A percentile compares a stretch with the other conserved stretches of the same genome.
Evolutionary conservation across 2,113 vertebrate species (phyloP).

Genomic region (Heterocephalus glaber): DNA sequence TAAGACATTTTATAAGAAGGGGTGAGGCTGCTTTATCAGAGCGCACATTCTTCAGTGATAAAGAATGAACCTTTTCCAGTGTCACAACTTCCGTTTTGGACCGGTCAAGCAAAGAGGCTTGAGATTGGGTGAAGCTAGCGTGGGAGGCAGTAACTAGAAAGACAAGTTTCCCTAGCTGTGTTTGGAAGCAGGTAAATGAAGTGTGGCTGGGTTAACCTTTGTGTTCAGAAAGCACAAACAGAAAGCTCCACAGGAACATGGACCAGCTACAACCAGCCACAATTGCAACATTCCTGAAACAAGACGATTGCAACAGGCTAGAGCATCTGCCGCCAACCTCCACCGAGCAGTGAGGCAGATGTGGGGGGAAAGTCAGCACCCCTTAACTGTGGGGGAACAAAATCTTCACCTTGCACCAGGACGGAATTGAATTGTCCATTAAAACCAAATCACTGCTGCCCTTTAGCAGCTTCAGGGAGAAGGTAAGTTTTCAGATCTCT

Average conservation of each 20-base stretch:
- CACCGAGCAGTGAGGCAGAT: fast-evolving
- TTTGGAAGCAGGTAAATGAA: background rate
- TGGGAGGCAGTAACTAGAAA: background rate
- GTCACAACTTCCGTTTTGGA: too few species aligned
- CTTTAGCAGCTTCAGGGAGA: background rate
- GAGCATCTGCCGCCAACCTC: background rate
- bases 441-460: background rate
- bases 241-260: too few species aligned
- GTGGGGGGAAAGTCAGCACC: background rate
- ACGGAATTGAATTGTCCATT: background rate
- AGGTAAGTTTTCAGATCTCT: background rate
- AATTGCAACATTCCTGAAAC: background rate
- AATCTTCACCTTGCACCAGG: background rate
- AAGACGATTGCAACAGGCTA: background rate
- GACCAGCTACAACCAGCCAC: background rate
- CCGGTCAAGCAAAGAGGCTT: background rate
- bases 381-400: background rate
- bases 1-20: background rate
- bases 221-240: background rate
- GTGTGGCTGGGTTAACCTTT: background rate
- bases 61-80: background rate
- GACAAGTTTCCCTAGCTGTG: background rate
- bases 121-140: background rate
- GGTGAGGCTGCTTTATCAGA: background rate
- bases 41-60: background rate